Conservation (phyloP, 2,888 invertebrate genomes). For the Netelia virgata region DNA sequence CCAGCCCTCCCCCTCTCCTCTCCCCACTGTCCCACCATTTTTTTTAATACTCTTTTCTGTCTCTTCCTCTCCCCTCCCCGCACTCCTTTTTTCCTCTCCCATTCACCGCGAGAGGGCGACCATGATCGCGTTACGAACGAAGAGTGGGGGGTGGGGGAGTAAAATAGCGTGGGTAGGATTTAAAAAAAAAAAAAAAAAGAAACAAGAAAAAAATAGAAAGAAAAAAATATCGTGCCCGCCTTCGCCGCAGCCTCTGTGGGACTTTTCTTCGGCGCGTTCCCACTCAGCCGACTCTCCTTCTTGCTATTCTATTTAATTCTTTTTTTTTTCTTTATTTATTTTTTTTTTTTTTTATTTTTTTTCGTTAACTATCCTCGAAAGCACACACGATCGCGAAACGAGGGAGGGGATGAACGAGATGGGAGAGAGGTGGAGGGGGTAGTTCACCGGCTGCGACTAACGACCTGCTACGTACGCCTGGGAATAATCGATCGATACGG, state of each 20-base stretch:
- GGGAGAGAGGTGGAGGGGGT: constrained; percentile 9
- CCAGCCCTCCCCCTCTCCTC: constrained; percentile 50
- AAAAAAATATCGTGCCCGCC: constrained; percentile 17
- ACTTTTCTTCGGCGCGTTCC: constrained; percentile 42
- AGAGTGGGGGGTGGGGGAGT: constrained; percentile 42
- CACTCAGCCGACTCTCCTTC: constrained; percentile 41
- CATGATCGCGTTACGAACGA: constrained; percentile 63
- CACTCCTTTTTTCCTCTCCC: constrained; percentile 64
- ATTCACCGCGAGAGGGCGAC: constrained; percentile 56
- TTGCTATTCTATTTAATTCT: constrained; percentile 37
- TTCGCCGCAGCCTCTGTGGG: constrained; percentile 5
- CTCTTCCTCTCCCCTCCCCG: constrained; percentile 7
- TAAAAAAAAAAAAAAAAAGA: constrained; percentile 10
- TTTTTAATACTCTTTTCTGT: constrained; percentile 37
- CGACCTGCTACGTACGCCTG: constrained; percentile 46
- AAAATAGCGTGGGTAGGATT: constrained; percentile 50
- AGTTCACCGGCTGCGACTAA: constrained; percentile 59
- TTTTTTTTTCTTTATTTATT: constrained; percentile 30
- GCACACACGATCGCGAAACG: constrained; percentile 3
- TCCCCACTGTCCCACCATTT: constrained; percentile 41
- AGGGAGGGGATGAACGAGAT: constrained; percentile 9
- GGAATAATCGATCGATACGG: constrained; percentile 53
- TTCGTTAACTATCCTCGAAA: neutral
- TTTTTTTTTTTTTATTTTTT: constrained; percentile 19
- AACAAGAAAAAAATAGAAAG: constrained; percentile 31